phyloP scores from a whole-genome alignment of 92 coral and sea anemone genomes.

The Blastomussa wellsi region DNA sequence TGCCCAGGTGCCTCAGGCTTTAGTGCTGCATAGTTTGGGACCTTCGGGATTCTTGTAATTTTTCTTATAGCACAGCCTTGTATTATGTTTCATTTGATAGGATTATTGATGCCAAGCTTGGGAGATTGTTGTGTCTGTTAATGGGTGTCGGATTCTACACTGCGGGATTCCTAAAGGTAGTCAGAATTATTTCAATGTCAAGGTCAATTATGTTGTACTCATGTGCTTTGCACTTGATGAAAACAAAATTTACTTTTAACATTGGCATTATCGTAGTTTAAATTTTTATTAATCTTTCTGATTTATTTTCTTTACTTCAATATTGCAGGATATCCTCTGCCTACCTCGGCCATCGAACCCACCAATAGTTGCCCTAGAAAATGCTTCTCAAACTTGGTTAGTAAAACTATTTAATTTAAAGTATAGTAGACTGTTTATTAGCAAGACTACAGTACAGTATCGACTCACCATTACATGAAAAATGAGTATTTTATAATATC shows the following conservation, averaged over 20 bases:
- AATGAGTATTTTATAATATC: neutral
- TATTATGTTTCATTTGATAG: constrained; percentile 39
- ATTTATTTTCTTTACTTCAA: neutral
- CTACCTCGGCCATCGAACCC: constrained; percentile 97
- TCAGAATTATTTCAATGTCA: neutral
- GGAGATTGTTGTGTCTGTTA: constrained; percentile 85
- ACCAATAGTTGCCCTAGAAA: constrained; percentile 91
- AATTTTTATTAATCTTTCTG: neutral
- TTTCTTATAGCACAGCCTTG: too few relatives aligned
- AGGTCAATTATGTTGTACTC: neutral
- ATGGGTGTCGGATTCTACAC: constrained; percentile 94
- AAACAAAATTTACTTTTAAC: neutral
- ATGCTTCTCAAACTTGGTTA: constrained; percentile 88
- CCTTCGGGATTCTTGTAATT: too few relatives aligned
- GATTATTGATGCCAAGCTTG: constrained; percentile 97
- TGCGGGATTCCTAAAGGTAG: constrained; percentile 91
- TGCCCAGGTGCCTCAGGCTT: too few relatives aligned
- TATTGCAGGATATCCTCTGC: constrained; percentile 78
- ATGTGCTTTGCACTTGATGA: neutral
- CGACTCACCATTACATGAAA: neutral
- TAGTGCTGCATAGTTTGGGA: too few relatives aligned
- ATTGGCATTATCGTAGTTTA: neutral
- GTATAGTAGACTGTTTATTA: neutral
- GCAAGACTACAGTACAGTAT: neutral
- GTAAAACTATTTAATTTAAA: neutral